Conservation (phyloP, 2,888 invertebrate species). For the Orthosia gracilis region DNA sequence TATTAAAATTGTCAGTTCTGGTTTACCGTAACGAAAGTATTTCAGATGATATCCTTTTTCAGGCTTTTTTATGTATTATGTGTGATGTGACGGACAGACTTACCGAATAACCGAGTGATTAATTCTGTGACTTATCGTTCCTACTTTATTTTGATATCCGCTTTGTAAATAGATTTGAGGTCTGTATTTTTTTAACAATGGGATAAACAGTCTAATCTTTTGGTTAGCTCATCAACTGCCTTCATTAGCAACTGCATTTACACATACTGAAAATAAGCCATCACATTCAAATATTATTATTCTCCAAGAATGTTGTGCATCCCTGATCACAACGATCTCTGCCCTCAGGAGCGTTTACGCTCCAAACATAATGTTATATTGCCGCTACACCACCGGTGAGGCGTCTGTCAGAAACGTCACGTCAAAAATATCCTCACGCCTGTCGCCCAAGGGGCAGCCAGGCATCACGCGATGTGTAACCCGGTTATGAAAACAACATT, state of each 20-base stretch:
- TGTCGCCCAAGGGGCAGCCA: constrained; percentile 72
- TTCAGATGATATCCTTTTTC: constrained; percentile 8
- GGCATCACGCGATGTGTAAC: constrained; percentile 68
- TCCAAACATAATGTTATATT: constrained; percentile 48
- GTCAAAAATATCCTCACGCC: constrained; percentile 61
- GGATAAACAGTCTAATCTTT: neutral
- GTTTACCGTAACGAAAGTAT: neutral
- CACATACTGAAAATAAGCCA: neutral
- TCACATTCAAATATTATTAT: constrained; percentile 1
- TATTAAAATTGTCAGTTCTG: constrained; percentile 4
- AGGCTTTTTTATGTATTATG: neutral
- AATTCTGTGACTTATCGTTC: neutral
- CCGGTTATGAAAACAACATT: constrained; percentile 58
- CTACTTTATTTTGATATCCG: neutral
- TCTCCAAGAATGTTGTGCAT: constrained; percentile 32
- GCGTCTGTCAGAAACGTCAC: constrained; percentile 67
- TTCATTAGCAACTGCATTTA: neutral
- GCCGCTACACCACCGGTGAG: constrained; percentile 54
- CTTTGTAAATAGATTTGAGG: neutral
- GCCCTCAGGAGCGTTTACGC: constrained; percentile 52
- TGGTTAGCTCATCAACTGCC: neutral
- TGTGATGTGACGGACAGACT: neutral
- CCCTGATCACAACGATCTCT: constrained; percentile 41
- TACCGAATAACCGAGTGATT: neutral
- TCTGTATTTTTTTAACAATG: neutral